These are phyloP conservation scores for Streptopelia turtur DNA, from an alignment of 2,797 vertebrate genomes.

Conservation along the genomic window DNA sequence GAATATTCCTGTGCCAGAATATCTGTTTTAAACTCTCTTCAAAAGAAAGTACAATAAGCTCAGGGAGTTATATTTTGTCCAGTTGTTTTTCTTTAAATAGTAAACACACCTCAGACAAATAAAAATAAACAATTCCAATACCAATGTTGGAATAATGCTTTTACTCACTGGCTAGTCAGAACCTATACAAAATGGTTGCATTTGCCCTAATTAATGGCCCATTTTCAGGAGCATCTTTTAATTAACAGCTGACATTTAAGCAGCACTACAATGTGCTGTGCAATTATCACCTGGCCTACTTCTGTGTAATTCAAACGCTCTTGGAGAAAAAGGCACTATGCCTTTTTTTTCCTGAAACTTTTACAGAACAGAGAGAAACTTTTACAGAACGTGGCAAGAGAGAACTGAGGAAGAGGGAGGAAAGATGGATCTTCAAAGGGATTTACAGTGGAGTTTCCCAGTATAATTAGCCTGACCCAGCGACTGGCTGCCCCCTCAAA, in stretches of 20 bases:
- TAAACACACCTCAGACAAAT: neutral
- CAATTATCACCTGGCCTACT: constrained; percentile 62
- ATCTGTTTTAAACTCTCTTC: neutral
- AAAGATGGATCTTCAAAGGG: neutral
- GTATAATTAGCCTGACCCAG: neutral
- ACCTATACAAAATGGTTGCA: neutral
- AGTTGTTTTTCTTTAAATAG: neutral
- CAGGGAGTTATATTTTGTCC: neutral
- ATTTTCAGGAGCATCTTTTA: constrained; percentile 41
- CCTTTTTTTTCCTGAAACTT: neutral
- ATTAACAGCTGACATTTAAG: constrained; percentile 62
- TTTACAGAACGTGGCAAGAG: neutral
- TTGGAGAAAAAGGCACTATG: neutral
- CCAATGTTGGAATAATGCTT: neutral
- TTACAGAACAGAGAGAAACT: neutral
- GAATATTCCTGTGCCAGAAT: neutral
- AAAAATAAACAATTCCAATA: neutral
- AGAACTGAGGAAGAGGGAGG: neutral
- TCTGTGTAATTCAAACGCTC: constrained; percentile 10
- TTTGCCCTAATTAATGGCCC: constrained; percentile 56
- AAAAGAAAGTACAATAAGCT: constrained; percentile 23
- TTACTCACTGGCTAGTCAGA: neutral
- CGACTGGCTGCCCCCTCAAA: neutral
- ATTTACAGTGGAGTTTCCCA: neutral
- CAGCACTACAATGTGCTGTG: neutral